A percentile compares a stretch with the other conserved stretches of the same genome.
Conservation (phyloP, 2,888 invertebrate species). For the Stramonita haemastoma region DNA sequence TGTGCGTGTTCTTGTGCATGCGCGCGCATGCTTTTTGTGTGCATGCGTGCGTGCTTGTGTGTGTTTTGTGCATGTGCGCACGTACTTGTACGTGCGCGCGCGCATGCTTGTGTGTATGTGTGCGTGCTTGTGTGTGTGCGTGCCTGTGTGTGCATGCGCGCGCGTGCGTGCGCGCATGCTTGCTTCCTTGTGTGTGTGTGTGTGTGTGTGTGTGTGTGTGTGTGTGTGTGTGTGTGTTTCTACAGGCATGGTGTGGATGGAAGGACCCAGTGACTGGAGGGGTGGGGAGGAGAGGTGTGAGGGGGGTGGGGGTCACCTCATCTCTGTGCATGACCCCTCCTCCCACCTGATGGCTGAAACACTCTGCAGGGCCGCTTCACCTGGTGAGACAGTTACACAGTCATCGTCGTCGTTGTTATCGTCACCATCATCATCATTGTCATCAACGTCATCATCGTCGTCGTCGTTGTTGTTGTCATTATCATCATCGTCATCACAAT, state of each 20-base stretch:
- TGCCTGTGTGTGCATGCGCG: not conserved
- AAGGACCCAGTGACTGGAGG: not conserved
- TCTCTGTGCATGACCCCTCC: not conserved
- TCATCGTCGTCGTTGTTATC: no score
- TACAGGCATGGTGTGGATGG: not conserved
- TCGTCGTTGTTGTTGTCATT: no score
- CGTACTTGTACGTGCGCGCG: constrained; percentile 9
- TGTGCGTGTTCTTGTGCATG: not conserved
- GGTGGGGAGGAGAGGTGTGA: not conserved
- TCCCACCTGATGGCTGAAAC: not conserved
- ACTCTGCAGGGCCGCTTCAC: not conserved
- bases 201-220: constrained; percentile 23
- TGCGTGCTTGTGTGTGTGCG: constrained; percentile 23
- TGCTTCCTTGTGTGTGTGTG: constrained; percentile 12
- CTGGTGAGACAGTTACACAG: not conserved
- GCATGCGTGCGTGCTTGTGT: not conserved
- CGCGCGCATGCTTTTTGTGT: not conserved
- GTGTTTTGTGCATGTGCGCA: constrained; percentile 1
- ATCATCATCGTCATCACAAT: no score
- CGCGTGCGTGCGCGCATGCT: not conserved
- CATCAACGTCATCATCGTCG: no score
- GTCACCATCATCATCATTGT: no score
- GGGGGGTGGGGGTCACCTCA: not conserved
- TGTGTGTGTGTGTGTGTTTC: not conserved
- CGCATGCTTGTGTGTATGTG: constrained; percentile 13